Evolutionary conservation across 2,113 vertebrate genomes (phyloP).

Genomic region (Tenebrosternarchus preto): DNA sequence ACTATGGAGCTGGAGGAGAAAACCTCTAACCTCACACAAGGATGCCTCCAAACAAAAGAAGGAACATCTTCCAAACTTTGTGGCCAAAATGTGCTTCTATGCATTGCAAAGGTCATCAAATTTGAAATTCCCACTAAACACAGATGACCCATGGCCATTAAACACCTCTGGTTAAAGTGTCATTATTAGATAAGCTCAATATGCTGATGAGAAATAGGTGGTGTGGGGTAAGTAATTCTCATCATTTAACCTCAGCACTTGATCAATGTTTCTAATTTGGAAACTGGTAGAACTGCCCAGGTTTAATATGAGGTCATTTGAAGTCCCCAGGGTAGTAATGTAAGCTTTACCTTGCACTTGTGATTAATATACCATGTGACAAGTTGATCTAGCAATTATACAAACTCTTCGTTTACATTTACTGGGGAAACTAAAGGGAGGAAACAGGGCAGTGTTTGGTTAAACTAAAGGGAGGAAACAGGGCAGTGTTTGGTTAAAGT

Average conservation of each 20-base stretch:
- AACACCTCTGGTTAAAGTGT: neutral
- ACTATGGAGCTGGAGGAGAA: neutral
- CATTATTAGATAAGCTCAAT: slow-evolving; percentile 22
- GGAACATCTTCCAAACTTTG: neutral
- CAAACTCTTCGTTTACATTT: neutral
- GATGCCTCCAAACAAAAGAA: neutral
- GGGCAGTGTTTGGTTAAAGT: neutral
- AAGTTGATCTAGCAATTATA: slow-evolving; percentile 11
- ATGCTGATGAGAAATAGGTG: slow-evolving; percentile 6
- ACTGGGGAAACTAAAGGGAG: neutral
- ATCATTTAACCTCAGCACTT: slow-evolving; percentile 60
- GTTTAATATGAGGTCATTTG: slow-evolving; percentile 57
- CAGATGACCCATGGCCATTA: slow-evolving; percentile 19
- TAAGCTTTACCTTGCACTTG: neutral
- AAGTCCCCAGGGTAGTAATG: slow-evolving; percentile 46
- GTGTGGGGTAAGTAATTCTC: slow-evolving; percentile 51
- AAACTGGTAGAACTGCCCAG: slow-evolving; percentile 54
- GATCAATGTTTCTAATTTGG: slow-evolving; percentile 67
- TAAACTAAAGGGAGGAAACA: neutral
- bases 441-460: neutral
- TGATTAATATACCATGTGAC: slow-evolving; percentile 4
- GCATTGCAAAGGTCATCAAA: neutral
- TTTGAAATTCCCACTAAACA: slow-evolving; percentile 5
- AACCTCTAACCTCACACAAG: neutral
- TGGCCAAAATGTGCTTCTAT: neutral